phyloP scores from a whole-genome alignment of 1,140 invertebrate genomes.

The Psilanteris sp. region DNA sequence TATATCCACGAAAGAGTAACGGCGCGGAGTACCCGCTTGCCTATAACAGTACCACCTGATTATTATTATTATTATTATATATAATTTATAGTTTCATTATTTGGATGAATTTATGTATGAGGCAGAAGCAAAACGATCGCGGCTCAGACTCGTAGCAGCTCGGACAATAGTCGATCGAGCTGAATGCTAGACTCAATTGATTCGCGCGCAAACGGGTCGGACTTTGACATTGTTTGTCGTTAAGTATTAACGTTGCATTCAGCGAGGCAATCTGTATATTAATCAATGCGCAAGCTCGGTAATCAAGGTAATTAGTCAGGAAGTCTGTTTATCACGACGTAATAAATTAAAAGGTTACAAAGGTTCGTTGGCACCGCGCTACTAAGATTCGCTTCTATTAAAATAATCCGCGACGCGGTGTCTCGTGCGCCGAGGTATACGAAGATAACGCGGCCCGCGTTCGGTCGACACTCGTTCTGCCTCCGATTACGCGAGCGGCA shows the following conservation, averaged over 20 bases:
- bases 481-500: constrained; percentile 6
- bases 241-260: constrained; percentile 24
- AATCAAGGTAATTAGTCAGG: constrained; percentile 37
- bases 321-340: constrained; percentile 29
- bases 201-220: too few species aligned
- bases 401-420: constrained; percentile 53
- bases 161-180: too few species aligned
- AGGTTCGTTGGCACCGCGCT: constrained; percentile 51
- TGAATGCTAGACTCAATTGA: too few species aligned
- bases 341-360: constrained; percentile 45
- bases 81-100: too few species aligned
- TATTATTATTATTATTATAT: too few species aligned
- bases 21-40: too few species aligned
- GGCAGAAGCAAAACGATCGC: too few species aligned
- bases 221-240: constrained; percentile 9
- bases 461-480: constrained; percentile 25
- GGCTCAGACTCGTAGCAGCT: too few species aligned
- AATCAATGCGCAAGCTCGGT: constrained; percentile 40
- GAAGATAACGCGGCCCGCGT: constrained; percentile 27
- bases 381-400: constrained; percentile 46
- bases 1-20: too few species aligned
- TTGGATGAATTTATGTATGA: too few species aligned
- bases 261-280: constrained; percentile 1
- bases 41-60: too few species aligned
- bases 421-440: constrained; percentile 12